phyloP scores from a whole-genome alignment of 92 coral and sea anemone species.

The Montipora capitata region DNA sequence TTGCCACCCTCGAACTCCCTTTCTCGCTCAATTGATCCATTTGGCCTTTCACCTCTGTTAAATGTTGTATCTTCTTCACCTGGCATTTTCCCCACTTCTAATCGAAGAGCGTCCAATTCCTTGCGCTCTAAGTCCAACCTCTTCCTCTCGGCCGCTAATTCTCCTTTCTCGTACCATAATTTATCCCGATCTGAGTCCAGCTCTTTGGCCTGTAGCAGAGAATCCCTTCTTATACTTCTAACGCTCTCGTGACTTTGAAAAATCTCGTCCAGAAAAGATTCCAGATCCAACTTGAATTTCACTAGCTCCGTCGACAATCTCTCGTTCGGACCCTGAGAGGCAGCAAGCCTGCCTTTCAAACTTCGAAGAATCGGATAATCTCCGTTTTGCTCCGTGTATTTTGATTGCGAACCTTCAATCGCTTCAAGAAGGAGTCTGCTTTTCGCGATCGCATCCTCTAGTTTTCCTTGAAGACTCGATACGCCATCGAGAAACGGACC shows the following conservation, averaged over 20 bases:
- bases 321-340: conserved; percentile 57
- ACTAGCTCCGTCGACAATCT: conserved; percentile 55
- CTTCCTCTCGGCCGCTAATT: conserved; percentile 23
- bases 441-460: conserved; percentile 67
- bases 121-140: conserved; percentile 15
- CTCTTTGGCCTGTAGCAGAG: conserved; percentile 4
- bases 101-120: conserved; percentile 1
- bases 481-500: conserved; percentile 42
- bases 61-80: background rate
- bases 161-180: conserved; percentile 42
- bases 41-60: background rate
- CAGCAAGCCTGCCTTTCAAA: conserved; percentile 19
- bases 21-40: background rate
- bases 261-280: conserved; percentile 39
- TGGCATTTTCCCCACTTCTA: background rate
- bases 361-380: conserved; percentile 34
- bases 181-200: conserved; percentile 27
- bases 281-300: conserved; percentile 69
- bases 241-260: conserved; percentile 43
- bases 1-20: background rate
- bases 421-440: conserved; percentile 49
- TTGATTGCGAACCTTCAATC: conserved; percentile 47
- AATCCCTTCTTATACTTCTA: conserved; percentile 27
- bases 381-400: conserved; percentile 14
- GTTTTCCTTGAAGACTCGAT: conserved; percentile 55